Base-by-base conservation (phyloP, 2,113 vertebrate genomes). In the Gobiocypris rarus region DNA sequence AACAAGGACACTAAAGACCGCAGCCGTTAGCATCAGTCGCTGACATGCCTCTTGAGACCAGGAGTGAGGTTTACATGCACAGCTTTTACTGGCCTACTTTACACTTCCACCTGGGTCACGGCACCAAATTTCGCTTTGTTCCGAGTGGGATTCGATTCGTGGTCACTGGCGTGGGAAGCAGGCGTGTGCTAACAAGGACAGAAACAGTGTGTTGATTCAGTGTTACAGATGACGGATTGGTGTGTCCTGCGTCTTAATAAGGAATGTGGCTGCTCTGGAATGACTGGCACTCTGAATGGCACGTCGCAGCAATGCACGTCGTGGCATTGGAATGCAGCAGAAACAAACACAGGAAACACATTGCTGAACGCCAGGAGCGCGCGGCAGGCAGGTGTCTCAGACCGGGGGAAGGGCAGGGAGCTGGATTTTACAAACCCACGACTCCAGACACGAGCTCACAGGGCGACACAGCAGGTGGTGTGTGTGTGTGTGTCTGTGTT, bases 371-470 rank as follows among this genome's bases (percentile, higher is more conserved):
- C 5, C 17, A 41, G 14, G 17, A 65, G n/a, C n/a, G n/a, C n/a
- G n/a, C n/a, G n/a, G n/a, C n/a, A n/a, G 74, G 67, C 5, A 65
- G 45, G 38, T 4, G 1, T 52, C 15, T 52, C 50, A n/a, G 50
- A 52, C 50, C 15, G 50, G 50, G 50, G 17, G 50, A 52, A 52
- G 50, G 14, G 15, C 50, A 6, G 17, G 17, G 5, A 52, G 50
- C 50, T 52, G 19, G 24, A 17, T n/a, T 65, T 83, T 87, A 89
- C 88, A 83, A 89, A 88, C 92, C 82, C 75, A 28, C 74, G 26
- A 63, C 86, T 89, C 86, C 63, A 94, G 94, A 95, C 93, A 91
- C 93, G 89, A 94, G 87, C 89, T 94, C 92, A 94, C 50, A 19
- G 52, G 75, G 73, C 45, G 34, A 45, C 5, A 14, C 14, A 43